Conservation (phyloP, 2,113 vertebrate genomes). For the Aegotheles bennettii region DNA sequence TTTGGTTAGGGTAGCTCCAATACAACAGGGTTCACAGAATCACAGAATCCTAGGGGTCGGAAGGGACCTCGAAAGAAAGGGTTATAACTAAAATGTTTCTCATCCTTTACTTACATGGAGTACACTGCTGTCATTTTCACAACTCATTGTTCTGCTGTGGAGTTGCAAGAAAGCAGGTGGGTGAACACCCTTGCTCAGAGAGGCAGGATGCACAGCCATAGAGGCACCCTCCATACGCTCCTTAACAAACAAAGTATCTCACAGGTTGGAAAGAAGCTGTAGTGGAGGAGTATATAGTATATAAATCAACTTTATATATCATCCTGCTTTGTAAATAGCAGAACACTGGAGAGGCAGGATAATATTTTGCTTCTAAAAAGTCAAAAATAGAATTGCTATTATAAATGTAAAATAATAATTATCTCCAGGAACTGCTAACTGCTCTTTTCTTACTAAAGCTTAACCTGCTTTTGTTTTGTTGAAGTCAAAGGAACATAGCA, state of each 20-base stretch:
- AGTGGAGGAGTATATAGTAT: neutral
- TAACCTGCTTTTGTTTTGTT: conserved; percentile 76
- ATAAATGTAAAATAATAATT: neutral
- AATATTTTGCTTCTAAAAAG: neutral
- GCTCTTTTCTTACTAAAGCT: neutral
- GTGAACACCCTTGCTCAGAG: neutral
- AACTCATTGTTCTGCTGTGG: neutral
- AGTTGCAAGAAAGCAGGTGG: neutral
- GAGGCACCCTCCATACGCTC: neutral
- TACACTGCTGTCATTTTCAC: neutral
- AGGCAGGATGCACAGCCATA: neutral
- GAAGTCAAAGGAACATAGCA: conserved; percentile 74
- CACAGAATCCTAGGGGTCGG: no score
- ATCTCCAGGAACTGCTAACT: neutral
- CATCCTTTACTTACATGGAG: neutral
- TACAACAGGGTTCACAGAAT: no score
- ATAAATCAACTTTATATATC: neutral
- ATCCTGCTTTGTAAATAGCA: neutral
- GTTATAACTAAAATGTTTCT: neutral
- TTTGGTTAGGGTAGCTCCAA: neutral
- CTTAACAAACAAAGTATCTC: neutral
- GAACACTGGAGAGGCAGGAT: neutral
- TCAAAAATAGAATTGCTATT: neutral
- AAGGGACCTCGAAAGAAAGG: no score
- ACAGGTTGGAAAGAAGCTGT: neutral